These are phyloP conservation scores for Eristalis tenax DNA, from an alignment of 2,888 invertebrate species.

Conservation along the genomic window DNA sequence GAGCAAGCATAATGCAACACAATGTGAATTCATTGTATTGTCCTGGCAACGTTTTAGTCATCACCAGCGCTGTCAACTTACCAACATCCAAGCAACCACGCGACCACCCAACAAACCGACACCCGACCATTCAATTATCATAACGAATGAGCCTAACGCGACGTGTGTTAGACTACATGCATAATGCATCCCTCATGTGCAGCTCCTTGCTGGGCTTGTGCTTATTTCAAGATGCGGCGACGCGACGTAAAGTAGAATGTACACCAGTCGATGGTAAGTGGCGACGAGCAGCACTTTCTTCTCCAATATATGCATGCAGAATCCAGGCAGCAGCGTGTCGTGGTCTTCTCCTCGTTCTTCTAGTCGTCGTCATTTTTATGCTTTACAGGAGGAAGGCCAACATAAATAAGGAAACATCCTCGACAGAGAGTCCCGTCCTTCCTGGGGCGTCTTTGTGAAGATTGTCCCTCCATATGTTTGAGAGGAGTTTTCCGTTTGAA, in stretches of 20 bases:
- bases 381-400: constrained; percentile 18
- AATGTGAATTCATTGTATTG: constrained; percentile 67
- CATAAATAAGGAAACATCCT: constrained; percentile 33
- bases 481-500: neutral
- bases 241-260: neutral
- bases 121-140: constrained; percentile 68
- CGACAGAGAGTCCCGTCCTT: neutral
- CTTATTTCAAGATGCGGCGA: constrained; percentile 25
- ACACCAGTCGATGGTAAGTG: constrained; percentile 20
- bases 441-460: neutral
- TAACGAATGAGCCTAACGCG: constrained; percentile 68
- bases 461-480: neutral
- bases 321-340: neutral
- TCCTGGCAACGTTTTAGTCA: constrained; percentile 50
- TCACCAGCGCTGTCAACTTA: constrained; percentile 7
- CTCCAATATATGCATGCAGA: constrained; percentile 1
- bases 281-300: constrained; percentile 1
- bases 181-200: constrained; percentile 55
- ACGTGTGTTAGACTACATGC: constrained; percentile 61
- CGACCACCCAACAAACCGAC: constrained; percentile 29
- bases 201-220: constrained; percentile 51
- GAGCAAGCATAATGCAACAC: constrained; percentile 67
- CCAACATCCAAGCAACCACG: constrained; percentile 4
- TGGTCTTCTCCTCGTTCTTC: neutral
- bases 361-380: constrained; percentile 2